phyloP scores from a whole-genome alignment of 1,140 invertebrate genomes.

The Chironomus striatipennis region DNA sequence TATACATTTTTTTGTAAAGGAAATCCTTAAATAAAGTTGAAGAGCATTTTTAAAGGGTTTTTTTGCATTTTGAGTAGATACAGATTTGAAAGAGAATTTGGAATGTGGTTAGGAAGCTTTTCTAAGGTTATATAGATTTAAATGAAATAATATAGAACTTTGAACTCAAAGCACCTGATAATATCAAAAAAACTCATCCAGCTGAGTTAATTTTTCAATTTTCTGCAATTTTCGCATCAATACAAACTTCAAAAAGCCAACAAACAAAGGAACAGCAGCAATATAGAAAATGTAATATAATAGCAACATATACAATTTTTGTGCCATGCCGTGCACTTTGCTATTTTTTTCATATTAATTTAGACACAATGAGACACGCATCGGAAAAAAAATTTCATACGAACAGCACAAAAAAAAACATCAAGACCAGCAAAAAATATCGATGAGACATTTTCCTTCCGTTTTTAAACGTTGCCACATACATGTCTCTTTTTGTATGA shows the following conservation, averaged over 20 bases:
- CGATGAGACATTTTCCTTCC: constrained; percentile 1
- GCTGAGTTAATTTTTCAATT: too few relatives aligned
- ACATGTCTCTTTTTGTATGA: neutral
- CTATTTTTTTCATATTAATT: neutral
- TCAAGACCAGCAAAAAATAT: neutral
- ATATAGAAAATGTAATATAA: neutral
- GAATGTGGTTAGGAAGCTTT: too few relatives aligned
- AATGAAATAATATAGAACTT: too few relatives aligned
- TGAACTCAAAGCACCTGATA: too few relatives aligned
- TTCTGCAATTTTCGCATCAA: too few relatives aligned
- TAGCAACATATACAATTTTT: neutral
- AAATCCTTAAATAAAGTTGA: too few relatives aligned
- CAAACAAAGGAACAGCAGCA: neutral
- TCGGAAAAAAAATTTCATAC: neutral
- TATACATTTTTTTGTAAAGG: too few relatives aligned
- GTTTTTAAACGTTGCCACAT: neutral
- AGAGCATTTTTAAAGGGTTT: too few relatives aligned
- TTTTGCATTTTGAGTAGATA: too few relatives aligned
- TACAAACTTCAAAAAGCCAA: neutral
- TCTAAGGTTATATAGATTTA: too few relatives aligned
- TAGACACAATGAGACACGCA: neutral
- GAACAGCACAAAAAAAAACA: neutral
- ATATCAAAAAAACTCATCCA: too few relatives aligned
- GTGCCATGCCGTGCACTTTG: constrained; percentile 11
- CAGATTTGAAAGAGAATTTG: too few relatives aligned